Percentiles rank a stretch among this genome's conserved stretches.
Conservation (phyloP, 2,888 invertebrate species). For the Drosophila parthenogenetica region DNA sequence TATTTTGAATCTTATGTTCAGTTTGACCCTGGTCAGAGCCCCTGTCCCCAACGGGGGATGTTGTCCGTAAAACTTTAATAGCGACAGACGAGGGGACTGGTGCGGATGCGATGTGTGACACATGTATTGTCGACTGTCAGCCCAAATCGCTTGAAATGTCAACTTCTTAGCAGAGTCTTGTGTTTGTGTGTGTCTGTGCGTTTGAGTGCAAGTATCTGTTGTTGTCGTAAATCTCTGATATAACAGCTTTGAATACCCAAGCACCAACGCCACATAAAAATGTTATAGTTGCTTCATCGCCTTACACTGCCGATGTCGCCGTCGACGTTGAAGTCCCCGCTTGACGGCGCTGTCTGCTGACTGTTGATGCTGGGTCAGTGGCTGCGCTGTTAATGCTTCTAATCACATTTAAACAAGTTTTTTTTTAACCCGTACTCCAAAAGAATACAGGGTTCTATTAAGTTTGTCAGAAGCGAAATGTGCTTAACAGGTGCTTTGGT, state of each 20-base stretch:
- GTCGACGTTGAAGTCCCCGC: conserved; percentile 2
- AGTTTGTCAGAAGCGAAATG: no score
- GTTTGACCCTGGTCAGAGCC: conserved; percentile 44
- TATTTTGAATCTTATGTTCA: conserved; percentile 32
- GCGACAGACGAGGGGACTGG: conserved; percentile 18
- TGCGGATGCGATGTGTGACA: not conserved
- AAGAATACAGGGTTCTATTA: no score
- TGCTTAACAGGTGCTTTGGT: no score
- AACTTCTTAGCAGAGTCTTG: conserved; percentile 47
- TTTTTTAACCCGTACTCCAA: not conserved
- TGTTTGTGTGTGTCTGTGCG: conserved; percentile 7
- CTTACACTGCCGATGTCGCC: conserved; percentile 2
- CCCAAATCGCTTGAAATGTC: conserved; percentile 63
- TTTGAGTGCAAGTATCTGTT: conserved; percentile 10
- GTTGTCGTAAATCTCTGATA: conserved; percentile 63
- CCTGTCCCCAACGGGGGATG: conserved; percentile 7
- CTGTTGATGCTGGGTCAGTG: conserved; percentile 8
- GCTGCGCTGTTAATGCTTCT: not conserved
- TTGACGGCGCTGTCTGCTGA: conserved; percentile 6
- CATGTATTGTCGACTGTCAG: conserved; percentile 49
- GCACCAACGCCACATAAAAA: conserved; percentile 51
- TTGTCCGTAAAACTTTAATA: conserved; percentile 44
- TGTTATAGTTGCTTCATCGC: conserved; percentile 36
- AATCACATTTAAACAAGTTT: not conserved
- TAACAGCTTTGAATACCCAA: conserved; percentile 62